Base-by-base conservation (phyloP, 2,113 vertebrate species). In the Toxotes chatareus region DNA sequence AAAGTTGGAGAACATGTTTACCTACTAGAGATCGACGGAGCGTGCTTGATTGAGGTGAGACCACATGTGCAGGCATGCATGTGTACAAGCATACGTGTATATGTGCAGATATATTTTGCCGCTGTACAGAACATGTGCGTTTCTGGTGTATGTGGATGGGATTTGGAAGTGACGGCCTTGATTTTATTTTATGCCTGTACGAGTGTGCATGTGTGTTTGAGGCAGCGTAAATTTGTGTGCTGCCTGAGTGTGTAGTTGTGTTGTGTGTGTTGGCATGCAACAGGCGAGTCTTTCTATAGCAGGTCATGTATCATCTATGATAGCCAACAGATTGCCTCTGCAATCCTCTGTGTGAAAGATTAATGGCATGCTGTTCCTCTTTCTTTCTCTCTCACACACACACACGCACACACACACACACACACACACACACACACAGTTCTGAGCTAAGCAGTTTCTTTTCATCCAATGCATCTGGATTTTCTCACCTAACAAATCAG, bases 251-350 rank as follows among this genome's bases (percentile, higher is more conserved):
- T 71, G 42, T 27, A 7, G 61, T 40, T 74, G 63, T 59, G 61
- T 49, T 1, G 19, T 21, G 40, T 67, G 65, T 80, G 89, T 92
- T 92, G 76, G 89, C 90, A 93, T 92, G 90, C 90, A 92, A 94
- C 92, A 92, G 91, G 85, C 81, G 49, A 89, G 44, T 82, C 82
- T 47, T 84, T 86, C 80, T 82, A 89, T 83, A 77, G 88, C 71
- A 27, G 87, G 73, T 90, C 89, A 91, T 94, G 93, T 85, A 94
- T 94, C 93, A 94, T 93, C 89, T 84, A 92, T 93, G 94, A 94
- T 92, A 88, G 93, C 84, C 82, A 86, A 82, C 87, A 93, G 93
- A 94, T 93, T 93, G 93, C 92, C 82, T 93, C 76, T 77, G 59
- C 87, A 86, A 90, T 86, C 76, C 88, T 84, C 67, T 68, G 74